Percentiles rank a stretch among this genome's conserved stretches.
Evolutionary conservation across 1,140 invertebrate genomes (phyloP).

Genomic region (Drepana arcuata): DNA sequence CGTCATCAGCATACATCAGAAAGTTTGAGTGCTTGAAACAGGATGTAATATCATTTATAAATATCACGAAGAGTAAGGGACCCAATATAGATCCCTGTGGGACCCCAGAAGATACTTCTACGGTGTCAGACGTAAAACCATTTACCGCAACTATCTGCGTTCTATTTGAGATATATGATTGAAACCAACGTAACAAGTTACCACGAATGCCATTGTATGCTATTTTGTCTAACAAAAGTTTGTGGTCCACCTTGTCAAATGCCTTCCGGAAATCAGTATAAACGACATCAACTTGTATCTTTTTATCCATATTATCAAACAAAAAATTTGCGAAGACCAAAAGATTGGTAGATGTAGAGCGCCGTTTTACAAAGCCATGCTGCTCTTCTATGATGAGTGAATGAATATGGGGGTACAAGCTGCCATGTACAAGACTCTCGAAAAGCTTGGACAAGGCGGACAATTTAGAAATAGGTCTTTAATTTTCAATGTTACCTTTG

Average conservation of each 20-base stretch:
- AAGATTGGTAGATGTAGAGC: slow-evolving; percentile 9
- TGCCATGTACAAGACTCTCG: slow-evolving; percentile 54
- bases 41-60: slow-evolving; percentile 17
- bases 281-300: too few relatives aligned
- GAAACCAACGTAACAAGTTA: slow-evolving; percentile 11
- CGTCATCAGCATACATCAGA: slow-evolving; percentile 5
- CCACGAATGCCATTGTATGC: too few relatives aligned
- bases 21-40: slow-evolving; percentile 10
- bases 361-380: too few relatives aligned
- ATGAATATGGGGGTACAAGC: slow-evolving; percentile 53
- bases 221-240: slow-evolving; percentile 7
- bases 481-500: slow-evolving; percentile 2
- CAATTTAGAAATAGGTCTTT: too few relatives aligned
- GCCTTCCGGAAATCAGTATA: slow-evolving; percentile 9
- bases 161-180: slow-evolving; percentile 10
- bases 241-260: slow-evolving; percentile 6
- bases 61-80: slow-evolving; percentile 22
- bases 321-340: slow-evolving; percentile 1
- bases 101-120: slow-evolving; percentile 20
- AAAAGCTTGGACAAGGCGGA: slow-evolving; percentile 4
- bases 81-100: slow-evolving; percentile 23
- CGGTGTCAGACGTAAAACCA: too few relatives aligned
- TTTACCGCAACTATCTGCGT: slow-evolving; percentile 3
- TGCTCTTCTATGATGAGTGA: slow-evolving; percentile 59
- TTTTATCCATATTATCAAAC: slow-evolving; percentile 5